Base-by-base conservation (phyloP, 2,888 invertebrate genomes). In the Diabrotica balteata region DNA sequence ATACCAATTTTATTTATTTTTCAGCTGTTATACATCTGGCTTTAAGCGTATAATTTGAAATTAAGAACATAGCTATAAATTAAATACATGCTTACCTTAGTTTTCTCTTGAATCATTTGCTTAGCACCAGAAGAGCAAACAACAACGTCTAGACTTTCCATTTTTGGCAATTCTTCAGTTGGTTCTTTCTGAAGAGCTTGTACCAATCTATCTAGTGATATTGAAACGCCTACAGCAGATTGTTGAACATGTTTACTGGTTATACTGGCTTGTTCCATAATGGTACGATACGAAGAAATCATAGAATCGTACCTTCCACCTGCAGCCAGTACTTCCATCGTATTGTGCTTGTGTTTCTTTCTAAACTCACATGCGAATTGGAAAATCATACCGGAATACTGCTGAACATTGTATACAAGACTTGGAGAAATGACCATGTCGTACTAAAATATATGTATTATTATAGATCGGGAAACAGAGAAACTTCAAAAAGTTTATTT, bases 281-380 rank as follows among this genome's bases (percentile, higher is more conserved):
- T 84, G 72, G 87, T 88, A 84, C 91, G 88, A 78, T 91, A 92
- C 61, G 90, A 88, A 62, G 88, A 86, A 10, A 97, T 88, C 86
- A 97, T 87, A 8, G 88, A 88, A 82, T 97, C 96, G 77, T 97
- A 98, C 75, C 96, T 89, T 50, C 97, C 96, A 0, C 97, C 97
- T 7, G 90, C 92, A 0, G 96, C 96, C 53, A 97, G 86, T 0
- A 96, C 90, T 73, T 88, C 93, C 76, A 86, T 88, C 72, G 85
- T 89, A 17, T 83, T 82, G 69, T 85, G 86, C 70, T 86, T 86
- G 63, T 86, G 85, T 71, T 87, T 88, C 69, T 86, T 86, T 72
- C 86, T 87, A 57, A 87, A 78, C 73, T 89, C 88, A 73, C 88
- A 88, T 4, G 88, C 88, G 73, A 92, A 86, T 81, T 92, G 91